phyloP scores from a whole-genome alignment of 2,113 vertebrate genomes.

The Saccopteryx leptura region DNA sequence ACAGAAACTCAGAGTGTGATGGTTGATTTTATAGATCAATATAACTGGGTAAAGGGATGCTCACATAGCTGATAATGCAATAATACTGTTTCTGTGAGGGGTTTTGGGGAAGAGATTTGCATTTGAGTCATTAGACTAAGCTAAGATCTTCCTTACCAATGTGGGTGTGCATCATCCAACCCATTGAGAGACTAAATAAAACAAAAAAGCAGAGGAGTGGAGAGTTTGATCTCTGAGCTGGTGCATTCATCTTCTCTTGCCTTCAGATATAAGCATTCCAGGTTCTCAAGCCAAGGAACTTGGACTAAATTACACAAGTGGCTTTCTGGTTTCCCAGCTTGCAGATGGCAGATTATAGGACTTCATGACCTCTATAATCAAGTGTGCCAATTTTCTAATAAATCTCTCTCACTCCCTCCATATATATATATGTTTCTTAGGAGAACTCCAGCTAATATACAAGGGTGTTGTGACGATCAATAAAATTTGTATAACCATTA shows the following conservation, averaged over 20 bases:
- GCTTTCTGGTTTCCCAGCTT: not conserved
- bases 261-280: not conserved
- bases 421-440: not conserved
- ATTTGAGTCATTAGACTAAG: not conserved
- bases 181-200: not conserved
- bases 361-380: not conserved
- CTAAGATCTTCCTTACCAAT: too few relatives aligned
- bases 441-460: not conserved
- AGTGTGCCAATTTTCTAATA: not conserved
- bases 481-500: not conserved
- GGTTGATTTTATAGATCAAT: not conserved
- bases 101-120: not conserved
- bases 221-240: not conserved
- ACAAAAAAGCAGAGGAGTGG: not conserved
- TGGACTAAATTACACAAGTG: not conserved
- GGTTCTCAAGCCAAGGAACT: not conserved
- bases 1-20: not conserved
- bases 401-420: not conserved
- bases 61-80: not conserved
- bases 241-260: not conserved
- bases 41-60: not conserved
- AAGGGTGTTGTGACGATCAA: not conserved
- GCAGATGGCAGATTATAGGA: not conserved
- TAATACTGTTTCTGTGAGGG: not conserved
- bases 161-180: too few relatives aligned